Evolutionary conservation across 2,113 vertebrate species (phyloP), one percentile per base, ranked within the genome.

Genomic region (Mixornis gularis): DNA sequence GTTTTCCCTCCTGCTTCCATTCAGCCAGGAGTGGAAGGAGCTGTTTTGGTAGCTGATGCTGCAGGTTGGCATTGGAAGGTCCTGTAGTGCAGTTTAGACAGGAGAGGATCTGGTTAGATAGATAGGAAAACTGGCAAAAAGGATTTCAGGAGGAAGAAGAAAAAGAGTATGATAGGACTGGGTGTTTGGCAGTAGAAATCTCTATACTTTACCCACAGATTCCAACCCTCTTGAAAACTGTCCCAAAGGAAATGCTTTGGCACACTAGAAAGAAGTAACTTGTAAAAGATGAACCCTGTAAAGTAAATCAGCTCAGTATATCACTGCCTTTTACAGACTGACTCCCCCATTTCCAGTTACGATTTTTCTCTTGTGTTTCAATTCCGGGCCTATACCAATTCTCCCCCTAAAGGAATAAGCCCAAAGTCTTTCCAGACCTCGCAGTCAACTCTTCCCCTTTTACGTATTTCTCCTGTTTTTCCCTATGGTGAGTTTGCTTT

Each of bases 91-190:
- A 59, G 60, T 34, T 78, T 19, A 56, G 38, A 46, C 21, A 32
- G 32, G 19, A 48, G 1, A 3, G 68, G 51, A 70, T 48, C 0
- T 0, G 11, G 53, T 65, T 64, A 34, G 30, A 38, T 36, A 63
- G 29, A 17, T 4, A 66, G 38, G 41, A 87, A 48, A 77, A 88
- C 1, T 38, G 29, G 40, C 19, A 26, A 68, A 83, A 85, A 52
- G 29, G 3, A 53, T 68, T 80, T 90, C 53, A 26, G n/a, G 76
- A 69, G 58, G 52, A 83, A 34, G 44, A 78, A 80, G 51, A 21
- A 46, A 44, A 80, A 26, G 38, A 68, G 13, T n/a, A 41, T 12
- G 25, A 26, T 30, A 27, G 44, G 18, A 80, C 2, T 66, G 21
- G 13, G 32, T 2, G 0, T 32, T 64, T 80, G 52, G 30, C 40